Base-by-base conservation (phyloP, 2,888 invertebrate genomes). In the Eumerus sabulonum region DNA sequence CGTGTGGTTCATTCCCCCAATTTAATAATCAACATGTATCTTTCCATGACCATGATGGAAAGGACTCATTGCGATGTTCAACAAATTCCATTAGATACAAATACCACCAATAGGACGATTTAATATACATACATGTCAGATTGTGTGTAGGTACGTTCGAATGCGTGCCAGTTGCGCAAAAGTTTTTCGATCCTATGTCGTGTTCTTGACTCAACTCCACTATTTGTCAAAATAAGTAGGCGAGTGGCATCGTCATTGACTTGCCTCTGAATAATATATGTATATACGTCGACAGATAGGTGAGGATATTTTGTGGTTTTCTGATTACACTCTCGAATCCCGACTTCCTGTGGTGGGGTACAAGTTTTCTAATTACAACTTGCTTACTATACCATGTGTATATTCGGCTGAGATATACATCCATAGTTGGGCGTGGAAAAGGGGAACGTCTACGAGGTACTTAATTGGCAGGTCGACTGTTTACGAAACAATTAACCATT, bases 31-130 rank as follows among this genome's bases (percentile, higher is more conserved):
- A 73, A 60, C 74, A 70, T 74, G 79, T 64, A 48, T 79, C 50
- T 57, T 68, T 27, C 13, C 18, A 14, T 38, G 27, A 53, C 68
- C 36, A 74, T 73, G 77, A 74, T 79, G 73, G 64, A 64, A 7
- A 27, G 68, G 60, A 68, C 68, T 70, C 74, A 79, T 79, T 79
- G 74, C 74, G 68, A 68, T 74, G 67, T 79, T 70, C 60, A 74
- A 64, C 63, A 74, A 79, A 79, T 79, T 79, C 79, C 79, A 79
- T 79, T 79, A 79, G 79, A 79, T 73, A 70, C 56, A 53, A 79
- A 79, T 74, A 70, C 74, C 67, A 63, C 79, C 74, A 74, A 79
- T 79, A 79, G 68, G 16, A 13, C 14, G 48, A 63, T 63, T 74
- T 60, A 74, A 74, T 74, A 70, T 59, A 19, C 42, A 70, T 64